phyloP scores from a whole-genome alignment of 2,888 invertebrate species.

The Mantis religiosa region DNA sequence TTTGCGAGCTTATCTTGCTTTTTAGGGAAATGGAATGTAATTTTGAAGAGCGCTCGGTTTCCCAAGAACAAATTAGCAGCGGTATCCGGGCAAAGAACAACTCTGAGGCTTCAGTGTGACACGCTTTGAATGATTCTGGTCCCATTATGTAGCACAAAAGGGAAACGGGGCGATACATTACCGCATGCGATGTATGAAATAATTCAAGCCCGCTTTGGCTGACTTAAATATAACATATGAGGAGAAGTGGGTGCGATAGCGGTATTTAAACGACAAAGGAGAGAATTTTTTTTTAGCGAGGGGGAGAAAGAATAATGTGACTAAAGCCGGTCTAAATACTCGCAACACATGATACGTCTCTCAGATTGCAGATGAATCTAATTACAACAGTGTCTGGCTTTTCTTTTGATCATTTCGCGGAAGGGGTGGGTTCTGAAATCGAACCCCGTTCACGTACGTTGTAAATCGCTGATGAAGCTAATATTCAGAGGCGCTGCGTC shows the following conservation, averaged over 20 bases:
- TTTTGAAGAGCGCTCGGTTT: background rate
- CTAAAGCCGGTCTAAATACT: background rate
- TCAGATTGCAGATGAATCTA: conserved; percentile 9
- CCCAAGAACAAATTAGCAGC: background rate
- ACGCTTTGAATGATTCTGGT: background rate
- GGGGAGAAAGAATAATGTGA: background rate
- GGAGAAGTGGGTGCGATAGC: background rate
- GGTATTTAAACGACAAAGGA: conserved; percentile 3
- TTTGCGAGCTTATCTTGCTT: background rate
- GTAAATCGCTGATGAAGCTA: conserved; percentile 17
- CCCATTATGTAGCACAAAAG: background rate
- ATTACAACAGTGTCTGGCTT: conserved; percentile 4
- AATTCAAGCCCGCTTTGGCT: background rate
- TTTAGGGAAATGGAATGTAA: background rate
- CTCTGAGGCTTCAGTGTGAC: background rate
- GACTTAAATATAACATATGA: conserved; percentile 9
- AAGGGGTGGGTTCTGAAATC: conserved; percentile 5
- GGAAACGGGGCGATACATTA: background rate
- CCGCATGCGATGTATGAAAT: background rate
- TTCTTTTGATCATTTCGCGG: conserved; percentile 17
- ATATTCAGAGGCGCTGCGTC: background rate
- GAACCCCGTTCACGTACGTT: conserved; percentile 13
- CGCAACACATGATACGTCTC: conserved; percentile 12
- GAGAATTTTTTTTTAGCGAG: background rate
- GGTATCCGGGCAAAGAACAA: background rate